Percentiles rank a stretch among this genome's conserved stretches.
phyloP scores from a whole-genome alignment of 2,888 invertebrate genomes.

The Troides helena region DNA sequence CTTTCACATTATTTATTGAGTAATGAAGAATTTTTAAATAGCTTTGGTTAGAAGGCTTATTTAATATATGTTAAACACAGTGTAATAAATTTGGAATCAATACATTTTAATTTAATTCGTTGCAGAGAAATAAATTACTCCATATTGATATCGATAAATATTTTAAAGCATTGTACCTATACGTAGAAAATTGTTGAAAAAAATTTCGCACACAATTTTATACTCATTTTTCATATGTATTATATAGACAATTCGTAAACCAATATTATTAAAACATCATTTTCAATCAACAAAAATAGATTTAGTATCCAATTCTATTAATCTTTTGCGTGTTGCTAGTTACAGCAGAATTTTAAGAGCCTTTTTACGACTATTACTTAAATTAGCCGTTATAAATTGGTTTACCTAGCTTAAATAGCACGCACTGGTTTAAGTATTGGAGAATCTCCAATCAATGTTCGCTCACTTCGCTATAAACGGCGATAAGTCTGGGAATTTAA shows the following conservation, averaged over 20 bases:
- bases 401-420: constrained; percentile 32
- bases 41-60: constrained; percentile 30
- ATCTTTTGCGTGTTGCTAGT: not conserved
- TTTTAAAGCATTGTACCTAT: constrained; percentile 1
- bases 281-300: not conserved
- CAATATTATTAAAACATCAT: not conserved
- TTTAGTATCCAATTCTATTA: constrained; percentile 2
- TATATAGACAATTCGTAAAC: not conserved
- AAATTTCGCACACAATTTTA: not conserved
- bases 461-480: constrained; percentile 83
- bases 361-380: constrained; percentile 8
- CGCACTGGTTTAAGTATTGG: constrained; percentile 11
- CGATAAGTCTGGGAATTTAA: constrained; percentile 89
- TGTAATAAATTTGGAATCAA: not conserved
- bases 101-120: not conserved
- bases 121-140: not conserved
- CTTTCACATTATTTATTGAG: constrained; percentile 1
- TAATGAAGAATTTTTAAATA: constrained; percentile 28
- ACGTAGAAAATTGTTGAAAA: not conserved
- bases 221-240: not conserved
- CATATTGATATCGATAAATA: not conserved
- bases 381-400: constrained; percentile 22
- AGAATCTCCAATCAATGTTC: not conserved
- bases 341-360: constrained; percentile 3
- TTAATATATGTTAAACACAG: constrained; percentile 16